These are phyloP conservation scores for Galeopterus variegatus DNA, from an alignment of 2,113 vertebrate genomes.

Conservation along the genomic window DNA sequence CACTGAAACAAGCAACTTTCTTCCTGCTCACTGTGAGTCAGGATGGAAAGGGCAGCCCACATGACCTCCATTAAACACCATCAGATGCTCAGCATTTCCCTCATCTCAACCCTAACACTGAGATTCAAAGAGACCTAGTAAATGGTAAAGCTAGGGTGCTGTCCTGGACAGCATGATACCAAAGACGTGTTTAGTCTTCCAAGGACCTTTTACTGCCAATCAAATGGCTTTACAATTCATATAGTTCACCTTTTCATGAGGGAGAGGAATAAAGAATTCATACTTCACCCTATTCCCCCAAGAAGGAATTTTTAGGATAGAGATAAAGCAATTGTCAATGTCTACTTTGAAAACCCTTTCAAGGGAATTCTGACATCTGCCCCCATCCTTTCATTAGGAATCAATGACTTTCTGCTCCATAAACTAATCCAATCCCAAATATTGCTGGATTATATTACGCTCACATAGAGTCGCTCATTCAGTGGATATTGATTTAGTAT, in stretches of 20 bases:
- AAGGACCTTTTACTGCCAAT: neutral
- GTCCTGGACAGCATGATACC: neutral
- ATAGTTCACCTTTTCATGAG: neutral
- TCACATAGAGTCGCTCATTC: neutral
- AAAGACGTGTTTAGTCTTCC: neutral
- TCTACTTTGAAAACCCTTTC: neutral
- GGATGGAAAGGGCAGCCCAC: neutral
- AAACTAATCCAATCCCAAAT: neutral
- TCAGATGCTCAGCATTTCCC: neutral
- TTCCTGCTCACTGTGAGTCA: neutral
- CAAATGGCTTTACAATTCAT: neutral
- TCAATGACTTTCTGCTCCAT: neutral
- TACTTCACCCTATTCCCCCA: neutral
- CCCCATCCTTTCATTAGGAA: neutral
- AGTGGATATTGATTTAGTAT: neutral
- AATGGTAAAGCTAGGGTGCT: neutral
- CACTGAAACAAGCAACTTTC: fast-evolving
- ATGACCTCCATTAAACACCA: fast-evolving
- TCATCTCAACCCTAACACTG: neutral
- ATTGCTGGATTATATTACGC: neutral
- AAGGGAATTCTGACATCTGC: neutral
- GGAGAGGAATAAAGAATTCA: neutral
- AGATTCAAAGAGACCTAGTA: neutral
- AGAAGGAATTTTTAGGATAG: neutral
- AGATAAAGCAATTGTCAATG: neutral